Evolutionary conservation across 2,888 invertebrate species (phyloP).

Genomic region (Agonopterix subpropinquella): DNA sequence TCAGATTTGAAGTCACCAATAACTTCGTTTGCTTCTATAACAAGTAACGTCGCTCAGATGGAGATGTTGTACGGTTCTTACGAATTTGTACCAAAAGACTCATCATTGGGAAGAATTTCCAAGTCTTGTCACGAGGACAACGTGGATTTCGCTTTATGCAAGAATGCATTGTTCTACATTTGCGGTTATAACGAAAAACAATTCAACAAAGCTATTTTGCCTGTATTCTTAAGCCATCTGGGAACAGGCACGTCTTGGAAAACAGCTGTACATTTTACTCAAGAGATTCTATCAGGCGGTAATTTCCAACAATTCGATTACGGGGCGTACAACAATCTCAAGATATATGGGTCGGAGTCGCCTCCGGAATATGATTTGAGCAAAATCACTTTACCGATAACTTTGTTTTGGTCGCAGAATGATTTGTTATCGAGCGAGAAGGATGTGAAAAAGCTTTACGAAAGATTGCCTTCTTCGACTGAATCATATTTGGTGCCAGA

Average conservation of each 20-base stretch:
- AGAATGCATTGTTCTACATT: slow-evolving; percentile 81
- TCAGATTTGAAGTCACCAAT: slow-evolving; percentile 80
- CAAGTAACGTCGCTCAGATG: slow-evolving; percentile 75
- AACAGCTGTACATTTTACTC: slow-evolving; percentile 81
- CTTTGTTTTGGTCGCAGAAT: slow-evolving; percentile 80
- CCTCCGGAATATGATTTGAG: slow-evolving; percentile 80
- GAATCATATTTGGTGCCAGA: slow-evolving; percentile 75
- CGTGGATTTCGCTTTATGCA: slow-evolving; percentile 77
- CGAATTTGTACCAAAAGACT: slow-evolving; percentile 82
- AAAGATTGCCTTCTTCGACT: slow-evolving; percentile 58
- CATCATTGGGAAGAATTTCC: slow-evolving; percentile 73
- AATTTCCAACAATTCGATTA: slow-evolving; percentile 83
- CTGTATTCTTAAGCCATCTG: slow-evolving; percentile 79
- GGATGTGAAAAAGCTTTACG: slow-evolving; percentile 73
- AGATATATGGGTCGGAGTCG: slow-evolving; percentile 67
- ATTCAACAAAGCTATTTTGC: slow-evolving; percentile 81
- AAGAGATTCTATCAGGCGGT: slow-evolving; percentile 66
- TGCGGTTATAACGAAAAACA: slow-evolving; percentile 82
- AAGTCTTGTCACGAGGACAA: slow-evolving; percentile 72
- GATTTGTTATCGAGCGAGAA: slow-evolving; percentile 82
- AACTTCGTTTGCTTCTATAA: slow-evolving; percentile 78
- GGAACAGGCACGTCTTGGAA: slow-evolving; percentile 87
- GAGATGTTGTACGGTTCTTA: slow-evolving; percentile 78
- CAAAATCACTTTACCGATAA: slow-evolving; percentile 76
- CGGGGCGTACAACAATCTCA: slow-evolving; percentile 72